These are phyloP conservation scores for Pseudotriccus pelzelni DNA, from an alignment of 2,797 vertebrate species.

Conservation along the genomic window DNA sequence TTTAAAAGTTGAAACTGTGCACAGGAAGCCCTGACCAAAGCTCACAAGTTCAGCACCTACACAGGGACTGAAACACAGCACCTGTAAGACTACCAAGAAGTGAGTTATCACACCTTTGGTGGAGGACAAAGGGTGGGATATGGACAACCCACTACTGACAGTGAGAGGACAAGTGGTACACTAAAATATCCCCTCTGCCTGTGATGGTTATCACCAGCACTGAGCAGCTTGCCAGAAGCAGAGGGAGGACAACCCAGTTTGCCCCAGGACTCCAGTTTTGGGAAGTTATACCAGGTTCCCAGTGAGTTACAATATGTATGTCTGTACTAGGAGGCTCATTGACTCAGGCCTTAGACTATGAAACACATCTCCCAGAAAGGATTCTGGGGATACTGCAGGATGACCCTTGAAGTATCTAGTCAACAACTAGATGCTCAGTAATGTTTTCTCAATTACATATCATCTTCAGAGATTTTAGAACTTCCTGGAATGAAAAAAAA, in stretches of 20 bases:
- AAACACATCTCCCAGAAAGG: not conserved
- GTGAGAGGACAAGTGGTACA: not conserved
- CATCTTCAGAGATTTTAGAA: not conserved
- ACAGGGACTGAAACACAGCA: not conserved
- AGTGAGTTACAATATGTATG: not conserved
- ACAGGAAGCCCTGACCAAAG: not conserved
- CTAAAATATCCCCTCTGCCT: not conserved
- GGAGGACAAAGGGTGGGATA: not conserved
- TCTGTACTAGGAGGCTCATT: accelerated
- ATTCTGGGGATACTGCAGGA: not conserved
- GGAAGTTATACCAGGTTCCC: not conserved
- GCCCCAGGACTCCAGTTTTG: not conserved
- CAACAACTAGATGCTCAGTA: not conserved
- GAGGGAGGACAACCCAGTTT: not conserved
- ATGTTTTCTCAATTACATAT: not conserved
- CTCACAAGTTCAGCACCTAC: not conserved
- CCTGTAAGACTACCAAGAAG: not conserved
- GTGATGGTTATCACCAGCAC: not conserved
- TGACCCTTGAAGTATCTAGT: not conserved
- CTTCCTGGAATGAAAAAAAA: not conserved
- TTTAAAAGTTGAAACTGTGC: not conserved
- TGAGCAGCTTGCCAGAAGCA: not conserved
- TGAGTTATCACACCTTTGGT: not conserved
- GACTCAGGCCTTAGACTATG: not conserved
- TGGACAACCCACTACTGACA: not conserved